Conservation (phyloP, 2,113 vertebrate species). For the Gambusia affinis region DNA sequence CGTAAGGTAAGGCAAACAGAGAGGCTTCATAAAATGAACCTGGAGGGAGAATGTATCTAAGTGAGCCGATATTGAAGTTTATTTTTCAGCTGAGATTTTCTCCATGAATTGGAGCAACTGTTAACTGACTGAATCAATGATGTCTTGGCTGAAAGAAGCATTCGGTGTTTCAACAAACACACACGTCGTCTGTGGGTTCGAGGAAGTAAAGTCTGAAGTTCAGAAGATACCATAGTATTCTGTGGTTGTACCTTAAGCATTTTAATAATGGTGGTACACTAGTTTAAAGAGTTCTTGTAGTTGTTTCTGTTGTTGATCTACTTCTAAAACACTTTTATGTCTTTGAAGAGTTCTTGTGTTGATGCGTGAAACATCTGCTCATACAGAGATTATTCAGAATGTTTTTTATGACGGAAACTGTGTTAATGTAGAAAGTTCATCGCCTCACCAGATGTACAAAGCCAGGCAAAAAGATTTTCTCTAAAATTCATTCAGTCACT, state of each 20-base stretch:
- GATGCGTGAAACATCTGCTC: background rate
- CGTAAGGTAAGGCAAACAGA: conserved; percentile 54
- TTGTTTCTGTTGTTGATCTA: background rate
- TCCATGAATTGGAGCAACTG: conserved; percentile 6
- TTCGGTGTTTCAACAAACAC: conserved; percentile 2
- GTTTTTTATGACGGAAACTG: background rate
- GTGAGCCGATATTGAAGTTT: background rate
- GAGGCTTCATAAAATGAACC: conserved; percentile 29
- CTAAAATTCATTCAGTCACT: background rate
- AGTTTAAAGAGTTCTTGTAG: background rate
- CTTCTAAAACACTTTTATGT: background rate
- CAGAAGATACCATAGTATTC: background rate
- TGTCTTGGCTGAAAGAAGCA: background rate
- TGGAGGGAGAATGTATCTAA: conserved; percentile 28
- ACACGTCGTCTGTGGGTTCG: background rate
- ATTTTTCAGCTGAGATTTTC: conserved; percentile 17
- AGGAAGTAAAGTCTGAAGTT: background rate
- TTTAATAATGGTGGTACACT: background rate
- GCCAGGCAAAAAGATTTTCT: background rate
- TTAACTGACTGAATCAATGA: conserved; percentile 30
- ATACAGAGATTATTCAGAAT: background rate
- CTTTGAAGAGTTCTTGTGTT: background rate
- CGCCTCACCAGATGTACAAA: background rate
- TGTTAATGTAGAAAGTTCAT: background rate
- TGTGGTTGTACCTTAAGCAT: background rate